Conservation (phyloP, 2,113 vertebrate genomes). For the Tylochromis polylepis region DNA sequence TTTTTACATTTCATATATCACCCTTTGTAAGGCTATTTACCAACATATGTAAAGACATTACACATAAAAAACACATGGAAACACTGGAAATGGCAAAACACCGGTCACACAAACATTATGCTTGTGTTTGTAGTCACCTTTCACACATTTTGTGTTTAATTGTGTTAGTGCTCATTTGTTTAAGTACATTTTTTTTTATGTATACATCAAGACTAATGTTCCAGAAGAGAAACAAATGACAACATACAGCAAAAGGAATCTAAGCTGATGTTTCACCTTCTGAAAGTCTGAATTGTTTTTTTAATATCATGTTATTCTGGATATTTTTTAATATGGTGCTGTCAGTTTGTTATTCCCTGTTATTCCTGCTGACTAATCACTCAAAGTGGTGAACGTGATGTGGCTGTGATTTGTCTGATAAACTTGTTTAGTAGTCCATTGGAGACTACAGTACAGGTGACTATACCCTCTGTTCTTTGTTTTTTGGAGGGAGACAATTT, state of each 20-base stretch:
- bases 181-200: neutral
- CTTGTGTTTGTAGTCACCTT: neutral
- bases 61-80: too few species aligned
- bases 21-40: too few species aligned
- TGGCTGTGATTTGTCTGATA: neutral
- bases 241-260: rapidly evolving
- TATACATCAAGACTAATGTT: neutral
- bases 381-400: neutral
- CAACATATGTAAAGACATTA: too few species aligned
- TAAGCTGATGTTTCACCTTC: neutral
- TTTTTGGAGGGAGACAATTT: too few species aligned
- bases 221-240: neutral
- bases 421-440: neutral
- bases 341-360: neutral
- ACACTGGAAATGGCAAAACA: too few species aligned
- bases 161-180: neutral
- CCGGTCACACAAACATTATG: rapidly evolving
- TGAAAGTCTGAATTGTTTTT: neutral
- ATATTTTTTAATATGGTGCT: too few species aligned
- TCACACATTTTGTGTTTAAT: neutral
- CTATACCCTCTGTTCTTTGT: rapidly evolving
- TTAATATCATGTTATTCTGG: neutral
- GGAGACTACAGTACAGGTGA: too few species aligned
- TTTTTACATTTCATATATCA: too few species aligned
- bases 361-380: neutral